Percentiles rank a stretch among this genome's conserved stretches.
Evolutionary conservation across 2,113 vertebrate species (phyloP).

Genomic region (Sylvietta virens): DNA sequence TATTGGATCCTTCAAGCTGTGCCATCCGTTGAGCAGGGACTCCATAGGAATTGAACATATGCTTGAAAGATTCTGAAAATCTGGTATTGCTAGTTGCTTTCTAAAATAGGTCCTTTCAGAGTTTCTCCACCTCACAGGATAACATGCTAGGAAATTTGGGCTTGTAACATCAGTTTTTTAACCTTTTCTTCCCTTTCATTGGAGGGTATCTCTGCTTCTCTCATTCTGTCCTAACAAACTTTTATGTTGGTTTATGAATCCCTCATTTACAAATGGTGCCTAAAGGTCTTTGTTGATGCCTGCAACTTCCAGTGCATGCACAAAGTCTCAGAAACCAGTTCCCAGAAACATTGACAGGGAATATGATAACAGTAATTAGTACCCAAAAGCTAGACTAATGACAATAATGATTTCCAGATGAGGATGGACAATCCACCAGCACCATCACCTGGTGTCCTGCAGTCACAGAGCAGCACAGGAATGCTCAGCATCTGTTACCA

Average conservation of each 20-base stretch:
- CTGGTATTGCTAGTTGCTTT: not conserved
- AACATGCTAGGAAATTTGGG: not conserved
- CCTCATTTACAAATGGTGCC: not conserved
- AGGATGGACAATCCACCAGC: not conserved
- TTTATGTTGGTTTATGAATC: not conserved
- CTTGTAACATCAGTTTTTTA: not conserved
- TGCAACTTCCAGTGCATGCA: not conserved
- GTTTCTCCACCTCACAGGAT: not conserved
- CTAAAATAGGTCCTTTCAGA: not conserved
- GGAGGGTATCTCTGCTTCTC: not conserved
- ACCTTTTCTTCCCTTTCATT: not conserved
- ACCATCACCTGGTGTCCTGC: rapidly evolving
- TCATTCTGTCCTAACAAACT: not conserved
- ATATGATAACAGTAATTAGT: not conserved
- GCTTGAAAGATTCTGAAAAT: not conserved
- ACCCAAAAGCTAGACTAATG: not conserved
- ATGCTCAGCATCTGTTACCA: not conserved
- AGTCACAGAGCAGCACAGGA: not conserved
- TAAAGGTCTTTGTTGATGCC: not conserved
- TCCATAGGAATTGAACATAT: not conserved
- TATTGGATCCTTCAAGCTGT: not conserved
- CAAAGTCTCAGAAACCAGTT: not conserved
- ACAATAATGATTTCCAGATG: not conserved
- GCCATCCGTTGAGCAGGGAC: not conserved
- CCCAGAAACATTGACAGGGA: not conserved